These are phyloP conservation scores for Boloria euphrosyne DNA, from an alignment of 2,888 invertebrate genomes.

Conservation along the genomic window DNA sequence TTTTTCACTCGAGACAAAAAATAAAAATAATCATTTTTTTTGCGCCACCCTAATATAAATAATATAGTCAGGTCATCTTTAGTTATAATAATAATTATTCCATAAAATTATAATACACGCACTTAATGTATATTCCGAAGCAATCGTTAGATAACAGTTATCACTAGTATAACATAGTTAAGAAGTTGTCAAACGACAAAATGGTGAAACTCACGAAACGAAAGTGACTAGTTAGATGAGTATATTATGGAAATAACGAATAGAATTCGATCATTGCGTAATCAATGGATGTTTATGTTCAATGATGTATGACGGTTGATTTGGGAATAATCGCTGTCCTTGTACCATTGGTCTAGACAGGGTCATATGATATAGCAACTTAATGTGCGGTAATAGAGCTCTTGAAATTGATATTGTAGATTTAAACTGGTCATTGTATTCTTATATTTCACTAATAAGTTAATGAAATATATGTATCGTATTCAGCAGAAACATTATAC, in stretches of 20 bases:
- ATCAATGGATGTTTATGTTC: conserved; percentile 38
- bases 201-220: conserved; percentile 46
- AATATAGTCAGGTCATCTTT: too few relatives aligned
- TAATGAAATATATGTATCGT: background rate
- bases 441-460: background rate
- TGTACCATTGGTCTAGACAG: conserved; percentile 28
- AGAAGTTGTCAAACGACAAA: conserved; percentile 34
- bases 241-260: conserved; percentile 58
- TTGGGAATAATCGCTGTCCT: conserved; percentile 35
- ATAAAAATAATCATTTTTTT: too few relatives aligned
- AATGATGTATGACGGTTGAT: conserved; percentile 39
- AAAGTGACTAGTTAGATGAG: conserved; percentile 60
- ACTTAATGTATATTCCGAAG: background rate
- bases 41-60: too few relatives aligned
- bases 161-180: conserved; percentile 33
- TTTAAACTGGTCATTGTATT: conserved; percentile 6
- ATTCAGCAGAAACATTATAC: too few relatives aligned
- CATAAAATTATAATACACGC: background rate
- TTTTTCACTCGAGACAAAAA: too few relatives aligned
- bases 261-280: conserved; percentile 62
- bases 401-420: conserved; percentile 17
- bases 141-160: conserved; percentile 13
- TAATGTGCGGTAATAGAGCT: conserved; percentile 21
- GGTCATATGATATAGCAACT: conserved; percentile 31
- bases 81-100: background rate